Conservation (phyloP, 30 jellyfish, hydroid and myxozoan genomes). For the Aurelia sp. region DNA sequence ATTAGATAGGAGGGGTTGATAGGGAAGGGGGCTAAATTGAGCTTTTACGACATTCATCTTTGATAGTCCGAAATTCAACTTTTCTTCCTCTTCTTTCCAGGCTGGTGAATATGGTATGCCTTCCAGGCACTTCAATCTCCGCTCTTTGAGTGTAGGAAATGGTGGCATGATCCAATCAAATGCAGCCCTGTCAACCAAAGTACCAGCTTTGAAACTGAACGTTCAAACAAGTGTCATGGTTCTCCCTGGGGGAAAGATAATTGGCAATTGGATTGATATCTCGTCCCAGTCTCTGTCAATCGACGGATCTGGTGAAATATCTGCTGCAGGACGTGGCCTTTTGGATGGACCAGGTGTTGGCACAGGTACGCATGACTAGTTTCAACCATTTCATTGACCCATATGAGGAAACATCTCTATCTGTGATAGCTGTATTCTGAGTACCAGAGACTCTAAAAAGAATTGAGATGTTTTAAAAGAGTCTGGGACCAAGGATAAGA, state of each 20-base stretch:
- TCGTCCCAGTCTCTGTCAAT: conserved; percentile 27
- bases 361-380: conserved; percentile 5
- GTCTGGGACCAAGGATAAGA: too few relatives aligned
- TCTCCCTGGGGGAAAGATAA: conserved; percentile 62
- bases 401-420: too few relatives aligned
- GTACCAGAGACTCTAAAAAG: too few relatives aligned
- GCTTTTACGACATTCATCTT: background rate
- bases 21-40: too few relatives aligned
- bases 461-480: too few relatives aligned
- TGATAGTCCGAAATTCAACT: background rate
- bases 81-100: background rate
- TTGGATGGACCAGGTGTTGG: conserved; percentile 69
- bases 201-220: conserved; percentile 37
- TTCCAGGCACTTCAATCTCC: conserved; percentile 32
- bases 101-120: conserved; percentile 53
- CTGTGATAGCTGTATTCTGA: too few relatives aligned
- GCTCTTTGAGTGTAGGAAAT: conserved; percentile 42
- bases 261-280: conserved; percentile 48
- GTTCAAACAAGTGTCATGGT: conserved; percentile 25
- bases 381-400: too few relatives aligned
- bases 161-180: conserved; percentile 51
- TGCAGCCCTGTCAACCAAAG: conserved; percentile 5
- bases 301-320: conserved; percentile 70
- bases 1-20: too few relatives aligned
- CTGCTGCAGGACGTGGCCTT: conserved; percentile 56